These are phyloP conservation scores for Daptonema setosum DNA, from an alignment of 2,888 invertebrate genomes.

Conservation along the genomic window DNA sequence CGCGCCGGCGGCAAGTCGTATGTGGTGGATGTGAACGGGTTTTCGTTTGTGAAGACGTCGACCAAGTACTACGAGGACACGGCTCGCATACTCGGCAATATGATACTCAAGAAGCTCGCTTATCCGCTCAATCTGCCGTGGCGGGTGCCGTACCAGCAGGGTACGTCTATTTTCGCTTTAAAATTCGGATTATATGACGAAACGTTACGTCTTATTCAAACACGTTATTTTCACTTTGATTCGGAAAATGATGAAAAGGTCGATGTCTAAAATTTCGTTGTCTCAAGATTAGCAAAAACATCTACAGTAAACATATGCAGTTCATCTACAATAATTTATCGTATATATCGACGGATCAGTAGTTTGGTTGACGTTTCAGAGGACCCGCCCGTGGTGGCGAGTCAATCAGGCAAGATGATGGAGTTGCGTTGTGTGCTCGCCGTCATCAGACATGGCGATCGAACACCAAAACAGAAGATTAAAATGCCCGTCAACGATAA, in stretches of 20 bases:
- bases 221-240: too few relatives aligned
- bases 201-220: too few relatives aligned
- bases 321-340: too few relatives aligned
- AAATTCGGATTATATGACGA: too few relatives aligned
- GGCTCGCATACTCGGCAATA: conserved; percentile 89
- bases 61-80: conserved; percentile 97
- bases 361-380: conserved; percentile 49
- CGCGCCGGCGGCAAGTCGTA: conserved; percentile 92
- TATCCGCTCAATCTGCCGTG: conserved; percentile 88
- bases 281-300: too few relatives aligned
- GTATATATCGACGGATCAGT: background rate
- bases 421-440: conserved; percentile 79
- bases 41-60: conserved; percentile 97
- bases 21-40: conserved; percentile 98
- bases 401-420: conserved; percentile 94
- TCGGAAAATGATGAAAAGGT: too few relatives aligned
- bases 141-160: conserved; percentile 70
- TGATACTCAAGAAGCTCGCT: conserved; percentile 79
- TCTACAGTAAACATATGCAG: too few relatives aligned
- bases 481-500: conserved; percentile 62
- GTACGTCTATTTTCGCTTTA: too few relatives aligned
- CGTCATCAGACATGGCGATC: conserved; percentile 86
- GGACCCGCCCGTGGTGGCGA: conserved; percentile 94
- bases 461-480: conserved; percentile 99
- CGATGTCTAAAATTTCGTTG: too few relatives aligned